Evolutionary conservation across 2,888 invertebrate species (phyloP), one percentile per base, ranked within the genome.

Genomic region (Lydus trimaculatus): DNA sequence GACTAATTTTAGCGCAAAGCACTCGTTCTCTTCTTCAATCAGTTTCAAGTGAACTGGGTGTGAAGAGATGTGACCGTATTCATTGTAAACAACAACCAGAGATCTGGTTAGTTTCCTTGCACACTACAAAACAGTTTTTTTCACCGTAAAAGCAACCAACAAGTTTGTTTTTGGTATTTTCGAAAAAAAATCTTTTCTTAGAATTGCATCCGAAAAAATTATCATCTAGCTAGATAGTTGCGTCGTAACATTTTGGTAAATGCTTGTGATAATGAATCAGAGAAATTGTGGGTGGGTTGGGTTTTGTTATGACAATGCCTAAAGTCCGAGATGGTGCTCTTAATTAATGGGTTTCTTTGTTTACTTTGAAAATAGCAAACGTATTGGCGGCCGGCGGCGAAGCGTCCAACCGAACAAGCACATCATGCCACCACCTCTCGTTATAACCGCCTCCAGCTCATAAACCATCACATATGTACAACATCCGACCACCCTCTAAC

Each of bases 301-400:
- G n/a, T n/a, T n/a, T 79, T 83, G 81, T 83, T 83, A 80, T 83
- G 79, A 81, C 78, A 81, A 78, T 77, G 79, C 75, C 80, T 81
- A 83, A 84, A 84, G 82, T 82, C 79, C 79, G 82, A 84, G 83
- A 83, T 82, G 83, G 82, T 82, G 82, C 83, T 81, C 83, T 85
- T 85, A 84, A 85, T 84, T 85, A 85, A 84, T 84, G 83, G 83
- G 82, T 83, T 83, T 84, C 82, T 82, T 81, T 85, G 85, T 85
- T 85, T 84, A 81, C 80, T 82, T 79, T 84, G 82, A 84, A 85
- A 85, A 85, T 84, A 85, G 72, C 73, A 75, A 76, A 78, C 75
- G 79, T 80, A 80, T 81, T 78, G 80, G 77, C 75, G 75, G 81
- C 81, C 79, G 72, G 76, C 74, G 79, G 82, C 81, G 76, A 80